A percentile compares a stretch with the other conserved stretches of the same genome.
Conservation (phyloP, 2,888 invertebrate species). For the Aquatica leii region DNA sequence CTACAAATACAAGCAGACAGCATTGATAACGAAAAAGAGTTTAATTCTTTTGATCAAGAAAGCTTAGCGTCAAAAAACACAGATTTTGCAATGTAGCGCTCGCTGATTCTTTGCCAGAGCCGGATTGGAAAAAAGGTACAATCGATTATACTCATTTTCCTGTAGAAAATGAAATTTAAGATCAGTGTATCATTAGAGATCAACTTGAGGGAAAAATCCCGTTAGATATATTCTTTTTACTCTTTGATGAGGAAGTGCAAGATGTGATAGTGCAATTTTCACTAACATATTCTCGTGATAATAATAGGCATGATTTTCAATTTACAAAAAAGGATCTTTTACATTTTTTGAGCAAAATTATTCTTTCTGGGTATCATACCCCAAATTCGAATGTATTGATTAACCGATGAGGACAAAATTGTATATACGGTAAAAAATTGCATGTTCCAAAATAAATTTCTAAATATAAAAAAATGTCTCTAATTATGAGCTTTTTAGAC, state of each 20-base stretch:
- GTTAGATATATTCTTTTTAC: background rate
- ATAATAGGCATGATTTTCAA: constrained; percentile 23
- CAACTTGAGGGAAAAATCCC: background rate
- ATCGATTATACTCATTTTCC: too few species aligned
- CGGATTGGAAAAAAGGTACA: too few species aligned
- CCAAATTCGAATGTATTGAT: constrained; percentile 20
- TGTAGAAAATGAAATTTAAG: too few species aligned
- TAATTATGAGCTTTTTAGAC: constrained; percentile 19
- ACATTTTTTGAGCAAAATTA: too few species aligned
- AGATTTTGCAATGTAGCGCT: too few species aligned
- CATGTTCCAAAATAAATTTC: too few species aligned
- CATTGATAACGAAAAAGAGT: background rate
- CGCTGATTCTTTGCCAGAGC: too few species aligned
- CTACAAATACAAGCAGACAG: background rate
- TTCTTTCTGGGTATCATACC: constrained; percentile 18
- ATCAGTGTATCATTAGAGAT: too few species aligned
- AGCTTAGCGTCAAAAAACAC: background rate
- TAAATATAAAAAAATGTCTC: constrained; percentile 31
- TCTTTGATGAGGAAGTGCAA: background rate
- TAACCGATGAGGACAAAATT: constrained; percentile 23
- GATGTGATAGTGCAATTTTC: constrained; percentile 2
- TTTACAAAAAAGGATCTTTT: background rate
- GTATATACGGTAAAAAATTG: constrained; percentile 24
- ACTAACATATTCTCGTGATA: constrained; percentile 23
- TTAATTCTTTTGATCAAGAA: background rate